Percentiles rank a stretch among this genome's conserved stretches.
phyloP scores from a whole-genome alignment of 1,140 invertebrate species.

The Littorina saxatilis region DNA sequence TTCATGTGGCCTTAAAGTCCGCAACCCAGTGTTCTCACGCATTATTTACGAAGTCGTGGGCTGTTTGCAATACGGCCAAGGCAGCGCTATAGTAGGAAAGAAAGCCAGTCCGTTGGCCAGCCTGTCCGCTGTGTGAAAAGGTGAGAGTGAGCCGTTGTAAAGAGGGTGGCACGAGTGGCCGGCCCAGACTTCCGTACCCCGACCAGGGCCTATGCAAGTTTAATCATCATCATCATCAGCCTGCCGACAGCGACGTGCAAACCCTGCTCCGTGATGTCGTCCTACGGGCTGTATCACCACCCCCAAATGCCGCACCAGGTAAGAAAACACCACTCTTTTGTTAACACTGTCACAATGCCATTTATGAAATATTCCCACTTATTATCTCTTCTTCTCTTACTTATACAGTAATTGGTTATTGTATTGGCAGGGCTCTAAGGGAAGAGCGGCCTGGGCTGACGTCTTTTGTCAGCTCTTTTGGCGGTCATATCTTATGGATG shows the following conservation, averaged over 20 bases:
- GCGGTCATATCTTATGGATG: conserved; percentile 10
- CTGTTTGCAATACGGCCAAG: not conserved
- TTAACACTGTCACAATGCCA: not conserved
- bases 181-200: not conserved
- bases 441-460: no score
- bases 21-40: not conserved
- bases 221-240: conserved; percentile 14
- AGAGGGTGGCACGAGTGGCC: not conserved
- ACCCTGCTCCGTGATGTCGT: not conserved
- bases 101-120: not conserved
- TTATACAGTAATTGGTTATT: no score
- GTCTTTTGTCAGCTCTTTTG: not conserved
- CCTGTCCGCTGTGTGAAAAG: not conserved
- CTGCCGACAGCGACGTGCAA: not conserved
- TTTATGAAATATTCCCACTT: conserved; percentile 21
- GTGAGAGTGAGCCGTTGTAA: not conserved
- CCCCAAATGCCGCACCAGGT: conserved; percentile 28
- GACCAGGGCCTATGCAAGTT: conserved; percentile 5
- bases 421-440: no score
- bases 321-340: conserved; percentile 19
- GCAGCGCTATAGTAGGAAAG: not conserved
- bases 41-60: conserved; percentile 20
- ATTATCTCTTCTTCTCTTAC: no score
- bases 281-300: conserved; percentile 17
- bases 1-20: conserved; percentile 14